Base-by-base conservation (phyloP, 2,797 vertebrate genomes). In the Sebastes hubbsi region DNA sequence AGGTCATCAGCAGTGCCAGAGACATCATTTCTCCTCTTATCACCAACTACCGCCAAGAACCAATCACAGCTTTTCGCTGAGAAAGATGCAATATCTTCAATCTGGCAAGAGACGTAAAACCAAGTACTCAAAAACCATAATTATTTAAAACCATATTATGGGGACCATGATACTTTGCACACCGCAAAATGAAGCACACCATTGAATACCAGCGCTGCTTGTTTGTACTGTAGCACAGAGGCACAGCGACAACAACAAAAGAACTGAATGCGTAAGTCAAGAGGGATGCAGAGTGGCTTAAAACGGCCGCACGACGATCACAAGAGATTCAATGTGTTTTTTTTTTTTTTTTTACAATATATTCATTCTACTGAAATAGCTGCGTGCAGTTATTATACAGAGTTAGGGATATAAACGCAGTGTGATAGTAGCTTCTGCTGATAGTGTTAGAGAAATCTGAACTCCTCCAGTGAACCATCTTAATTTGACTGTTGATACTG, bases 1-100 rank as follows among this genome's bases (percentile, higher is more conserved):
- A 90, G 79, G 78, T 89, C 85, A 83, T 89, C 86, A 91, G 88
- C 89, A 91, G 87, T 82, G 81, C 80, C 84, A 85, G 79, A 84
- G 81, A 91, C 72, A 82, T 77, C 80, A 76, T 73, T 72, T 78
- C 75, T 76, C 73, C 80, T 77, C 75, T 46, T n/a, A 46, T 79
- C 62, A 80, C 59, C 74, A 46, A 55, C 83, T 72, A 62, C 83
- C 76, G 78, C 83, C 16, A 36, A 90, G 71, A 84, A 78, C 88
- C 86, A 60, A 73, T 84, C 89, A 86, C 85, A 84, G 77, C 83
- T 83, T 89, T 55, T 55, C 59, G 24, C 59, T 72, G 78, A 84
- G 78, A 91, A 70, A 88, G 75, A 83, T 60, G 69, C 16, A 49
- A 61, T 20, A 60, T 87, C 68, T 82, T 71, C 60, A 84, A 84